Base-by-base conservation (phyloP, 2,888 invertebrate genomes). In the Chydorus sphaericus region DNA sequence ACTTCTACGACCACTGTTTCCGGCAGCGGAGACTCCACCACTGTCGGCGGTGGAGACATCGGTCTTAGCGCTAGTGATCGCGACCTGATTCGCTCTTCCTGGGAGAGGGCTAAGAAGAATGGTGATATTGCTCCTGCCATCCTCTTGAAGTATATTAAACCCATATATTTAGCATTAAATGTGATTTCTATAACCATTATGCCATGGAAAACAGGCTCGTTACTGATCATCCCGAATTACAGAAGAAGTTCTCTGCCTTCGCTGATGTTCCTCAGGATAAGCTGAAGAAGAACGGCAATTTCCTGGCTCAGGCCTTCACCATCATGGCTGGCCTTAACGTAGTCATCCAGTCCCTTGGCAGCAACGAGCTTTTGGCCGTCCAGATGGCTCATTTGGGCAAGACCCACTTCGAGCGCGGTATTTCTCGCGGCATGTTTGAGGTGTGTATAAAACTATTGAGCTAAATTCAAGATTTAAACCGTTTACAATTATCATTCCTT, bases 291-390 rank as follows among this genome's bases (percentile, higher is more conserved):
- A 74, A 75, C 64, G 71, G 73, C 53, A 73, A 69, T 59, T 72
- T 78, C 59, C 71, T 73, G 57, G 77, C 76, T 4, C 79, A 79
- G 64, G 74, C 73, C 55, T 69, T 69, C 50, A 72, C 69, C 53
- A 70, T 78, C 29, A 68, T 77, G 65, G 70, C 73, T 59, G 70
- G 74, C 7, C 63, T 79, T 48, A 69, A 68, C 55, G 71, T 71
- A 26, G 66, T 75, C 28, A 69, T 79, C 28, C 73, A 75, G 14
- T 48, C 55, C 36, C 48, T 55, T 20, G 20, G 23, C 48, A 55
- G 55, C 55, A 18, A 44, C 14, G 26, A 23, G 4, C 28, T 55
- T 6, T 20, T 55, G 30, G 48, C 48, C 33, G 23, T 31, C 20
- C 33, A 55, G 26, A 16, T 55, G 36, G 23, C 48, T 37, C 30